Evolutionary conservation across 2,888 invertebrate species (phyloP).

Genomic region (Aquatica leii): DNA sequence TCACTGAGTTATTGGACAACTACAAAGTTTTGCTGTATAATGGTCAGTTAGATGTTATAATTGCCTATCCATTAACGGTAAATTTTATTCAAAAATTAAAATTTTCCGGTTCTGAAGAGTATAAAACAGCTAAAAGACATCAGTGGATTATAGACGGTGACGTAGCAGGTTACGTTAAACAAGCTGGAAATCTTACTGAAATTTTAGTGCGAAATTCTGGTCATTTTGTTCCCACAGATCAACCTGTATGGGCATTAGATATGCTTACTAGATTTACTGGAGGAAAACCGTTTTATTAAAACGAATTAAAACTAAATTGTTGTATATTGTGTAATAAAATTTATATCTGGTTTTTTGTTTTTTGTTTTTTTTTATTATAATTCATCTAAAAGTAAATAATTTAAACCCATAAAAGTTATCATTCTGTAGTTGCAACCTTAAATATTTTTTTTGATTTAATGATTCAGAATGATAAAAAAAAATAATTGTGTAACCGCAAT

Average conservation of each 20-base stretch:
- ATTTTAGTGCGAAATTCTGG: conserved; percentile 81
- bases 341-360: too few species aligned
- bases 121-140: conserved; percentile 70
- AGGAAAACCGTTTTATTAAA: conserved; percentile 45
- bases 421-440: too few species aligned
- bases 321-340: too few species aligned
- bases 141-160: conserved; percentile 75
- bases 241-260: conserved; percentile 79
- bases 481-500: too few species aligned
- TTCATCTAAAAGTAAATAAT: too few species aligned
- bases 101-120: conserved; percentile 72
- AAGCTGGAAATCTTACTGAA: conserved; percentile 75
- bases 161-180: conserved; percentile 79
- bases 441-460: too few species aligned
- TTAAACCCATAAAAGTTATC: too few species aligned
- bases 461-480: too few species aligned
- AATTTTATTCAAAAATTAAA: conserved; percentile 78
- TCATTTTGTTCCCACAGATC: conserved; percentile 83
- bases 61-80: conserved; percentile 85
- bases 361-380: too few species aligned
- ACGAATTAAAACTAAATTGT: too few species aligned
- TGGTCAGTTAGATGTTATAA: conserved; percentile 93
- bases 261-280: conserved; percentile 74
- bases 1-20: conserved; percentile 72
- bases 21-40: conserved; percentile 84